Evolutionary conservation across 1,140 invertebrate genomes (phyloP), one percentile per base, ranked within the genome.

Genomic region (Trichonephila inaurata): DNA sequence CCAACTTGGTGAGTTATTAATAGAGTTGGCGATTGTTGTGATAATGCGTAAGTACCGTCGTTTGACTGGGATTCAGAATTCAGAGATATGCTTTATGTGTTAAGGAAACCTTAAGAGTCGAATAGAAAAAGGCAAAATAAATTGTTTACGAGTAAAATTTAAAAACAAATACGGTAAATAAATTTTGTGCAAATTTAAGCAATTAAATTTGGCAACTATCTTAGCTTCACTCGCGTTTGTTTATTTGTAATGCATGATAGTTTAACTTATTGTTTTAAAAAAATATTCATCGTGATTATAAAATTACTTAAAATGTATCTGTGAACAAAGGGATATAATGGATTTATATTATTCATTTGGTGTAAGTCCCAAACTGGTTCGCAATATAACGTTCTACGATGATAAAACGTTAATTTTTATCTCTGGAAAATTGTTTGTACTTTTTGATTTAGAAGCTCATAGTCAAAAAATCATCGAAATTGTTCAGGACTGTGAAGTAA

Each of bases 301-400:
- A 69, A 69, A 10, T 14, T 69, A 66, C n/a, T 69, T 69, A 12
- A 69, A 69, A 69, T n/a, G 10, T 12, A 69, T 24, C n/a, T 66
- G 21, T 69, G n/a, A 10, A 3, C 3, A 12, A 69, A 14, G 16
- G 1, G 14, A 66, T 19, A 66, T 19, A 3, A 93, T 93, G 92
- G 69, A 81, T 81, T 64, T 62, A 21, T 18, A 51, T 61, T 28
- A 81, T 89, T 93, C 85, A 1, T 89, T 93, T 28, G 69, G 85
- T 21, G 69, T 81, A 18, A 93, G 64, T 24, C 8, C 40, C n/a
- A n/a, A 81, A 24, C 14, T 60, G 1, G 28, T 16, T 16, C 64
- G 72, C 21, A 77, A 44, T 81, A 69, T 87, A 18, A 62, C 86
- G 14, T 93, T 93, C 60, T 93, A 93, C 10, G 60, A 89, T 16